These are phyloP conservation scores for Ametastegia equiseti DNA, from an alignment of 2,888 invertebrate species.

Conservation along the genomic window DNA sequence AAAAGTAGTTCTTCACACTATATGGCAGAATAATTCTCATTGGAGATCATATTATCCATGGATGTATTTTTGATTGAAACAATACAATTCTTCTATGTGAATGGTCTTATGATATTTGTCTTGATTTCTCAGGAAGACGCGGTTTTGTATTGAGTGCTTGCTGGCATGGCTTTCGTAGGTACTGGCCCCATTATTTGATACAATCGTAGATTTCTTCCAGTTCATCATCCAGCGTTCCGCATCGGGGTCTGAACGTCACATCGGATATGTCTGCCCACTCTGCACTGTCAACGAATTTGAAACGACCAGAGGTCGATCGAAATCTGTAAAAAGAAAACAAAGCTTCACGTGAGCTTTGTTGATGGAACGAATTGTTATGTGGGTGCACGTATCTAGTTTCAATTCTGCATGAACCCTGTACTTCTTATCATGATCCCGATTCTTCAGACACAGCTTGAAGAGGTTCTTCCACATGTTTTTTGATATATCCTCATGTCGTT, in stretches of 20 bases:
- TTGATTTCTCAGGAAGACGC: too few species aligned
- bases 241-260: background rate
- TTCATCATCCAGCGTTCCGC: background rate
- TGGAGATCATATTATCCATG: too few species aligned
- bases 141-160: background rate
- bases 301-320: background rate
- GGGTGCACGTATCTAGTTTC: background rate
- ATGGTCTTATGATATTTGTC: too few species aligned
- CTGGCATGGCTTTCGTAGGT: background rate
- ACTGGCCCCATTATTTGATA: background rate
- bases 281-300: background rate
- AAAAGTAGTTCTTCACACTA: too few species aligned
- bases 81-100: too few species aligned
- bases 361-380: background rate
- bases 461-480: slow-evolving; percentile 5
- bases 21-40: too few species aligned
- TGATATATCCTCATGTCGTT: background rate
- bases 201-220: background rate
- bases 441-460: background rate
- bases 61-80: too few species aligned
- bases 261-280: background rate
- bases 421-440: background rate
- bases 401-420: background rate
- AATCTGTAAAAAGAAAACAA: background rate
- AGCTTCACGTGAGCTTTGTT: background rate